Conservation (phyloP, 2,797 vertebrate species). For the Holocentrus rufus region DNA sequence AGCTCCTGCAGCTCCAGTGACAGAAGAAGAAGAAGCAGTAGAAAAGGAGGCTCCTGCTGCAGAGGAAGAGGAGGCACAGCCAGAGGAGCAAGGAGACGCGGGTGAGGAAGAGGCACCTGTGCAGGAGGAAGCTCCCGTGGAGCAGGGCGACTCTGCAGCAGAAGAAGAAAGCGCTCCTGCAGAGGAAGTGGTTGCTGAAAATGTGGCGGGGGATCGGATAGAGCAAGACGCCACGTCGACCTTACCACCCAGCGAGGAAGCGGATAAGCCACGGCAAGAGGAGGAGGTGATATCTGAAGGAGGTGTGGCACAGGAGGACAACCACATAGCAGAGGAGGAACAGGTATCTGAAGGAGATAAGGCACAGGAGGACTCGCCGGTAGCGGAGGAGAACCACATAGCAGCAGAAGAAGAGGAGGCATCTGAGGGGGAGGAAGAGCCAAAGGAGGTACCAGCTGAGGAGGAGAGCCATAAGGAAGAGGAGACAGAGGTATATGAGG, state of each 20-base stretch:
- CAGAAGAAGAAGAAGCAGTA: slow-evolving; percentile 28
- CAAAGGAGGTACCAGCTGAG: neutral
- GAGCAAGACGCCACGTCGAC: slow-evolving; percentile 24
- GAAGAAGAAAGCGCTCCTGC: slow-evolving; percentile 38
- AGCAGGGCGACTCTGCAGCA: slow-evolving; percentile 43
- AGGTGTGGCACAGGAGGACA: neutral
- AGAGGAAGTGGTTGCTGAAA: slow-evolving; percentile 22
- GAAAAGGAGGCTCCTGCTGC: neutral
- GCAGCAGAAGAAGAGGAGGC: slow-evolving; percentile 25
- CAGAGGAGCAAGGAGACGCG: neutral
- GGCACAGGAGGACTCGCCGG: neutral
- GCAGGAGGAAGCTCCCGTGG: slow-evolving; percentile 36
- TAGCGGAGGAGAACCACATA: slow-evolving; percentile 1
- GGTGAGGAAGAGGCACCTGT: slow-evolving; percentile 18
- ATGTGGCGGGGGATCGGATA: slow-evolving; percentile 23
- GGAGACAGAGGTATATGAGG: slow-evolving; percentile 11
- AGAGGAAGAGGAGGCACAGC: slow-evolving; percentile 9
- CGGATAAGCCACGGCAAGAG: neutral
- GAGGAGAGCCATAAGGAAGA: neutral
- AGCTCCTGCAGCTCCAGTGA: neutral
- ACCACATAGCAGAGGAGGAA: neutral
- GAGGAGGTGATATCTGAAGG: neutral
- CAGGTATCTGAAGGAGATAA: neutral
- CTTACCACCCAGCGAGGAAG: slow-evolving; percentile 34
- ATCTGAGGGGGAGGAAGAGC: slow-evolving; percentile 35